These are phyloP conservation scores for Enteromius viviparus DNA, from an alignment of 2,797 vertebrate species.

Conservation along the genomic window DNA sequence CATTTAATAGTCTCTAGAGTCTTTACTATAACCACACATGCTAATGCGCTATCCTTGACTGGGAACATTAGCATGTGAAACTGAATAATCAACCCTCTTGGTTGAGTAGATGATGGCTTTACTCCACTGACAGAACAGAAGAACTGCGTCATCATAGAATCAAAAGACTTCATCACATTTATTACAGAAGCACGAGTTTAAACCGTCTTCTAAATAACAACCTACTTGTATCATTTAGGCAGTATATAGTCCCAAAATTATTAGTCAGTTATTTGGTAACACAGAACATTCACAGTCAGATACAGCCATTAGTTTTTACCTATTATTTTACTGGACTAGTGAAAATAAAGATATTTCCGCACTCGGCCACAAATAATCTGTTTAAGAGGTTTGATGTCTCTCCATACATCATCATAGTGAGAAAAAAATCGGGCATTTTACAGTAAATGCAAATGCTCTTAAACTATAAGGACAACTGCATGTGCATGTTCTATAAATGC, in stretches of 20 bases:
- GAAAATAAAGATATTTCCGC: background rate
- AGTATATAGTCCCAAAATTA: too few species aligned
- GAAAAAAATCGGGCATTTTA: background rate
- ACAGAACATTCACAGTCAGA: background rate
- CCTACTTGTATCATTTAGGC: background rate
- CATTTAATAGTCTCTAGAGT: conserved; percentile 39
- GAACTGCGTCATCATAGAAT: conserved; percentile 3
- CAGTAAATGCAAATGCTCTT: background rate
- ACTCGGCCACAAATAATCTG: too few species aligned
- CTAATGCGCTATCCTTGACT: conserved; percentile 33
- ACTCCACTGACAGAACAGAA: conserved; percentile 8
- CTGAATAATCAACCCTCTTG: conserved; percentile 31
- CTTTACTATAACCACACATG: conserved; percentile 30
- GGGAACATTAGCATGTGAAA: conserved; percentile 48
- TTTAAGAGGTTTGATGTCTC: too few species aligned
- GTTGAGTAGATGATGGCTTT: background rate
- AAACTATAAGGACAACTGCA: background rate
- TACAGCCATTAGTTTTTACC: background rate
- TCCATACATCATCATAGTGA: background rate
- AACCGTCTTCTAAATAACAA: background rate
- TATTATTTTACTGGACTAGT: background rate
- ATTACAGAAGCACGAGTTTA: conserved; percentile 1
- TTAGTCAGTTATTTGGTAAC: too few species aligned
- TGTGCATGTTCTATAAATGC: background rate
- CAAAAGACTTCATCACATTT: conserved; percentile 19